phyloP scores from a whole-genome alignment of 2,888 invertebrate genomes.

The Nomada ruficornis region DNA sequence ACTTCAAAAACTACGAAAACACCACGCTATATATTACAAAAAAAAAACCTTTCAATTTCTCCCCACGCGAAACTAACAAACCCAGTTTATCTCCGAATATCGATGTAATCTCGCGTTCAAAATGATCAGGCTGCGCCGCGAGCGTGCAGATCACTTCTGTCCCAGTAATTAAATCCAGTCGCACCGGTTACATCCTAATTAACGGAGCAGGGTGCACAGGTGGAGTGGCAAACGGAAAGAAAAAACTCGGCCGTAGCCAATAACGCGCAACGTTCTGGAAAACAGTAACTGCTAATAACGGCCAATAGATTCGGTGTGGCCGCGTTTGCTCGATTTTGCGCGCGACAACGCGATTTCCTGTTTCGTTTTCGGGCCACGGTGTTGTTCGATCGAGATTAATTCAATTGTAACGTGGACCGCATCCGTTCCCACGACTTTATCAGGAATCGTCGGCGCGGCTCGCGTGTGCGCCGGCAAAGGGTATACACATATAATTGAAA shows the following conservation, averaged over 20 bases:
- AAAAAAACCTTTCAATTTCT: background rate
- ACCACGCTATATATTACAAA: background rate
- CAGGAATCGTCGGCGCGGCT: conserved; percentile 36
- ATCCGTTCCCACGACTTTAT: conserved; percentile 68
- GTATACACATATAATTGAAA: conserved; percentile 71
- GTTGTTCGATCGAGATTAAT: conserved; percentile 72
- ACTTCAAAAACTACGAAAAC: too few species aligned
- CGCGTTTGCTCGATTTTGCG: conserved; percentile 51
- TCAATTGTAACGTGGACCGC: conserved; percentile 66
- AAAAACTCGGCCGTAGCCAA: conserved; percentile 23
- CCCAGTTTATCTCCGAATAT: background rate
- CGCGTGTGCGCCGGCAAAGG: conserved; percentile 59
- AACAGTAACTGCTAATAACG: conserved; percentile 67
- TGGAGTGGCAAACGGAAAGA: background rate
- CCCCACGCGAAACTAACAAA: background rate
- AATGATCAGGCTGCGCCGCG: conserved; percentile 11
- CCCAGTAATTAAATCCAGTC: conserved; percentile 40
- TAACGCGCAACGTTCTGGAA: conserved; percentile 58
- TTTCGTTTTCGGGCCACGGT: conserved; percentile 64
- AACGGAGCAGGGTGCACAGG: conserved; percentile 13
- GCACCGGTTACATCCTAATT: conserved; percentile 52
- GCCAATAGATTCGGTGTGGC: conserved; percentile 52
- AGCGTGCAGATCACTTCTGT: conserved; percentile 36
- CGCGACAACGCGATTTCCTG: conserved; percentile 70
- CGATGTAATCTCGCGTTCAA: background rate